Evolutionary conservation across 2,797 vertebrate species (phyloP).

Genomic region (Silurus aristotelis): DNA sequence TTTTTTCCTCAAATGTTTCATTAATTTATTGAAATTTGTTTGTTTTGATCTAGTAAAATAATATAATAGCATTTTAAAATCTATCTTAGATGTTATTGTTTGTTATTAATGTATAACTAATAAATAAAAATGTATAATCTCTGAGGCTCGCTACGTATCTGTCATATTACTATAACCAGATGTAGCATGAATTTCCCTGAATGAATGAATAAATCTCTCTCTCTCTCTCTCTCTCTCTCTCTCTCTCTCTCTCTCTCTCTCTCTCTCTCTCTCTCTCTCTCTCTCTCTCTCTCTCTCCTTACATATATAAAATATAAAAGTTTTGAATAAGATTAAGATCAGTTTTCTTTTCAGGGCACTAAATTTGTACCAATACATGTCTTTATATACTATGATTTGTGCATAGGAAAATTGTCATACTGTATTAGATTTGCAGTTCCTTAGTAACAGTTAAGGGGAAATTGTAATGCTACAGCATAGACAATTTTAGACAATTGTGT

Average conservation of each 20-base stretch:
- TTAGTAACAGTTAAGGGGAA: too few relatives aligned
- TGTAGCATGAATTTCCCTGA: too few relatives aligned
- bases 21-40: slow-evolving; percentile 31
- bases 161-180: not conserved
- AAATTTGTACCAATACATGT: too few relatives aligned
- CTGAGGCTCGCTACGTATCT: not conserved
- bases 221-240: not conserved
- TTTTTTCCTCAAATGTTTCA: slow-evolving; percentile 22
- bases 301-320: too few relatives aligned
- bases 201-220: too few relatives aligned
- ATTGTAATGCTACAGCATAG: too few relatives aligned
- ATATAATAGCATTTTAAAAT: slow-evolving; percentile 28
- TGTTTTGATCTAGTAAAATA: slow-evolving; percentile 9
- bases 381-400: too few relatives aligned
- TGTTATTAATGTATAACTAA: slow-evolving; percentile 46
- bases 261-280: not conserved
- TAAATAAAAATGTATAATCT: slow-evolving; percentile 30
- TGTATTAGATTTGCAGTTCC: too few relatives aligned
- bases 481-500: too few relatives aligned
- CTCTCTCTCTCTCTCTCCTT: not conserved
- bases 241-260: not conserved
- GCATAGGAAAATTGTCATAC: too few relatives aligned
- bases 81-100: slow-evolving; percentile 43
- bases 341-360: too few relatives aligned
- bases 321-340: too few relatives aligned